Percentiles rank a stretch among this genome's conserved stretches.
Conservation (phyloP, 2,888 invertebrate species). For the Erebia aethiops region DNA sequence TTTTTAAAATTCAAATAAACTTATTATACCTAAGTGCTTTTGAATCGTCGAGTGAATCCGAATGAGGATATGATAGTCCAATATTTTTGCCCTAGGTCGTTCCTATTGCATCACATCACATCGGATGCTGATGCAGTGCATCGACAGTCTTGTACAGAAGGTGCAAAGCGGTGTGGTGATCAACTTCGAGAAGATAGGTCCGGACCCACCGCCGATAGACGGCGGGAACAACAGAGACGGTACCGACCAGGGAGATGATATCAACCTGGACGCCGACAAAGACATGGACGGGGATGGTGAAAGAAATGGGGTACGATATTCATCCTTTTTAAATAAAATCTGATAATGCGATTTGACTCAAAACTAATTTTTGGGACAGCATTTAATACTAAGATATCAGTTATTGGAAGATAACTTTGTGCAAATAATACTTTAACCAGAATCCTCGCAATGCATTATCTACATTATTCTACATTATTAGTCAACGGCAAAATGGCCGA, state of each 20-base stretch:
- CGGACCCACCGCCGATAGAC: conserved; percentile 89
- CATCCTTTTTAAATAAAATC: background rate
- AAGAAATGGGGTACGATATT: conserved; percentile 73
- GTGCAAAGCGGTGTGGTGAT: conserved; percentile 99
- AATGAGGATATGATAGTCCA: conserved; percentile 8
- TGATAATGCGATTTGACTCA: no score
- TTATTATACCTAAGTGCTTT: no score
- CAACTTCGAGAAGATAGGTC: conserved; percentile 97
- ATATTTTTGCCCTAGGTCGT: conserved; percentile 84
- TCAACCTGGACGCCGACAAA: conserved; percentile 70
- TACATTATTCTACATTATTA: no score
- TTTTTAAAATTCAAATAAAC: no score
- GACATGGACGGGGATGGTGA: conserved; percentile 75
- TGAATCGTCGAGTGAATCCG: no score
- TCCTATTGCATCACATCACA: conserved; percentile 98
- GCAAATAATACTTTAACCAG: no score
- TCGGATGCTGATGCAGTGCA: conserved; percentile 96
- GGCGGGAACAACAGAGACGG: conserved; percentile 76
- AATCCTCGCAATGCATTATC: no score
- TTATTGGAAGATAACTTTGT: background rate
- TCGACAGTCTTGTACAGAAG: conserved; percentile 98
- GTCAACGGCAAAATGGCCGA: no score
- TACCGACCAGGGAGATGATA: conserved; percentile 70
- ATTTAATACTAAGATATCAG: background rate
- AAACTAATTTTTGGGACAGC: background rate